Percentiles rank a stretch among this genome's conserved stretches.
phyloP scores from a whole-genome alignment of 2,797 vertebrate species.

The Halcyon smyrnensis region DNA sequence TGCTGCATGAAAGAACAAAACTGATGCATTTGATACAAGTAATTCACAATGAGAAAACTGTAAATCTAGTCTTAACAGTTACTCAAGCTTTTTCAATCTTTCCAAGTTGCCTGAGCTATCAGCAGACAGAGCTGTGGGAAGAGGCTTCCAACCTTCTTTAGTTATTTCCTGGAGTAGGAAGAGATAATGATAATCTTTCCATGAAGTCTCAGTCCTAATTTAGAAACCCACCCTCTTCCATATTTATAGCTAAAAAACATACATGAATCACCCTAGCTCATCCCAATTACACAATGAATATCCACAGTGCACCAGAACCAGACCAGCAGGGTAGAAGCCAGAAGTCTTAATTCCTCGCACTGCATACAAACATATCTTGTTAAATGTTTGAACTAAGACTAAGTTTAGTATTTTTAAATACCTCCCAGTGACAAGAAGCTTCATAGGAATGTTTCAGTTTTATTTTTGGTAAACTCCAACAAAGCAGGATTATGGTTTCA shows the following conservation, averaged over 20 bases:
- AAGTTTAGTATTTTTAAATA: constrained; percentile 12
- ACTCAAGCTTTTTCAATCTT: background rate
- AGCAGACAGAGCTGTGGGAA: background rate
- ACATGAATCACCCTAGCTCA: background rate
- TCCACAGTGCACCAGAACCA: background rate
- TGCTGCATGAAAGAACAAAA: background rate
- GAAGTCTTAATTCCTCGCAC: background rate
- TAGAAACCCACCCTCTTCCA: background rate
- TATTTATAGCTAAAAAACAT: background rate
- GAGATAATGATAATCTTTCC: background rate
- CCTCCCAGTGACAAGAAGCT: background rate
- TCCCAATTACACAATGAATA: fast-evolving
- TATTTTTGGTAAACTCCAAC: background rate
- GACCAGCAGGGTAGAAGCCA: background rate
- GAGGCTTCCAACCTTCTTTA: background rate
- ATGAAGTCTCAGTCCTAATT: background rate
- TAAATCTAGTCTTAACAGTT: background rate
- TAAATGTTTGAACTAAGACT: background rate
- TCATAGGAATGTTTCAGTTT: background rate
- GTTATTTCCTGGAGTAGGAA: background rate
- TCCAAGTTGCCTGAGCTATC: background rate
- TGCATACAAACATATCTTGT: background rate
- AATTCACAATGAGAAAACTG: background rate
- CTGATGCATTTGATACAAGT: background rate
- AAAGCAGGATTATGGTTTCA: background rate